Percentiles rank a stretch among this genome's conserved stretches.
phyloP scores from a whole-genome alignment of 2,797 vertebrate species.

The Danio tinwini region DNA sequence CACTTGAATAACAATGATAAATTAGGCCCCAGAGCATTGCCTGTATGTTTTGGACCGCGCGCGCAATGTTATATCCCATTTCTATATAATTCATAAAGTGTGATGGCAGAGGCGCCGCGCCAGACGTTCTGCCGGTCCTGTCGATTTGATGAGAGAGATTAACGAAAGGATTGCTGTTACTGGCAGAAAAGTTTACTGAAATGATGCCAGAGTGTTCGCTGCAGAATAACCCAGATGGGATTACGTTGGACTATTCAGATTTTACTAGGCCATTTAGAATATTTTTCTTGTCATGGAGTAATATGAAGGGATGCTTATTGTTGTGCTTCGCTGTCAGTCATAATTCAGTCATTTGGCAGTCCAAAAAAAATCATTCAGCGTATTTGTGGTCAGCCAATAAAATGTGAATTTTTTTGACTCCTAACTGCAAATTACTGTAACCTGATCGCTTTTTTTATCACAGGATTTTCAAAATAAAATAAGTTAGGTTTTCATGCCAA shows the following conservation, averaged over 20 bases:
- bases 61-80: slow-evolving; percentile 68
- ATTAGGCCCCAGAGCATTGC: slow-evolving; percentile 76
- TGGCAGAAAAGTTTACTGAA: slow-evolving; percentile 71
- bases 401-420: not conserved
- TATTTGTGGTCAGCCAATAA: slow-evolving; percentile 48
- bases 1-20: slow-evolving; percentile 84
- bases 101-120: slow-evolving; percentile 63
- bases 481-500: no score
- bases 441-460: not conserved
- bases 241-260: slow-evolving; percentile 73
- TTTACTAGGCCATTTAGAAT: slow-evolving; percentile 77
- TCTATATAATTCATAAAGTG: slow-evolving; percentile 71
- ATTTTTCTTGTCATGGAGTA: slow-evolving; percentile 59
- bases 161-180: slow-evolving; percentile 58
- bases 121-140: slow-evolving; percentile 56
- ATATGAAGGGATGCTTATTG: slow-evolving; percentile 50
- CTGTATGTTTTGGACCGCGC: slow-evolving; percentile 74
- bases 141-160: slow-evolving; percentile 63
- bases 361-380: slow-evolving; percentile 24
- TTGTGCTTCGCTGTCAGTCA: slow-evolving; percentile 32
- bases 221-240: slow-evolving; percentile 77
- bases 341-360: slow-evolving; percentile 47
- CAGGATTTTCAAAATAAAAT: not conserved
- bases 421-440: slow-evolving; percentile 16
- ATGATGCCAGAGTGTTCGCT: slow-evolving; percentile 75